Base-by-base conservation (phyloP, 2,888 invertebrate genomes). In the Hemicrepidius hirtus region DNA sequence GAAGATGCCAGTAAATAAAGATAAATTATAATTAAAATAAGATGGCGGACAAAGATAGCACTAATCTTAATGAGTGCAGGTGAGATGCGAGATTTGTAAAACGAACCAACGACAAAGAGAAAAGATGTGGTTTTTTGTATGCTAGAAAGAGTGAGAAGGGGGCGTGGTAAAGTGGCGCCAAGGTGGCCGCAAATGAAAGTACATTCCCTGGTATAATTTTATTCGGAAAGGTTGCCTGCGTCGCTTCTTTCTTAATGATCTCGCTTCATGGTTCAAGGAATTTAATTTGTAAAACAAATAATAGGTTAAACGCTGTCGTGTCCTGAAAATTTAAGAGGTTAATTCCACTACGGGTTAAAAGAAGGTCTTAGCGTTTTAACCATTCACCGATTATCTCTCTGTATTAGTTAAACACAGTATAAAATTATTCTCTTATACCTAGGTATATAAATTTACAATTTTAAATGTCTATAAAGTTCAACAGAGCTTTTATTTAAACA, bases 111-210 rank as follows among this genome's bases (percentile, higher is more conserved):
- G 41, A 67, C 49, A 60, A 67, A 65, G 71, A 75, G 35, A 40
- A 60, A 60, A 65, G 60, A 68, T 76, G 71, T 66, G 49, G 74
- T 67, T 72, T 37, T 65, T 68, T 74, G 66, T 72, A 62, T 69
- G 76, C 63, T 68, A 73, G 76, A 68, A 44, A 71, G 74, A 76
- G 77, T 74, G 76, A 74, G 76, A 79, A 79, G 77, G 80, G 80
- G 84, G 82, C 84, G 84, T 81, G 82, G 79, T 75, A 55, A 82
- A 78, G 74, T 83, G 84, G 84, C 84, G 84, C 84, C 84, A 83
- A 77, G 76, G 77, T 76, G 77, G 77, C 76, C 76, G 73, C 76
- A 79, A 75, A 77, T 62, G 74, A 74, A 74, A 74, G 79, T 79
- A 79, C 80, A 72, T 74, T 75, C 76, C 71, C 74, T 71, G 78